Evolutionary conservation across 2,113 vertebrate genomes (phyloP), one percentile per base, ranked within the genome.

Genomic region (Colossoma macropomum): DNA sequence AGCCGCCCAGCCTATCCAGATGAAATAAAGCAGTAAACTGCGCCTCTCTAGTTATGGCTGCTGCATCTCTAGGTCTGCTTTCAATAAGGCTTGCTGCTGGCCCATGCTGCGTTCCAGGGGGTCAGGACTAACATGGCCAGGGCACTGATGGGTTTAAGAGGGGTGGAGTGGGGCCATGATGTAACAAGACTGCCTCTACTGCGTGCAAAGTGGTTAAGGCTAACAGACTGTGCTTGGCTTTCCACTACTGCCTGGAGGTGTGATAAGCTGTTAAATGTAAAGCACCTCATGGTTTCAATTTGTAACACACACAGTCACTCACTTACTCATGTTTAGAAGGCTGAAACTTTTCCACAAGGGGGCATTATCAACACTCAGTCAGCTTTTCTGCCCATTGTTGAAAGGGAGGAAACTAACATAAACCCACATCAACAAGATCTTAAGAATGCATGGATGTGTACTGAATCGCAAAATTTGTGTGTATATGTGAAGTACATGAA

Each of bases 31-130:
- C 85, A 28, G 84, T 84, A 89, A 90, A 93, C 89, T 85, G 85
- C 56, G 81, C 80, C 86, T 89, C 79, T 82, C 86, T 21, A 75
- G 84, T 80, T 86, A 87, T 86, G 90, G 86, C 68, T 84, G 81
- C 80, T 89, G 80, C 80, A 91, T 88, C 63, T 89, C 74, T 83
- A 80, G 88, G 95, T 90, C 86, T 95, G 90, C 81, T 95, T 95
- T 89, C 89, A 96, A 93, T 94, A 93, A 95, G 87, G 71, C 34
- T 75, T 59, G 21, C 32, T 89, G 70, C 82, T 85, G 80, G 89
- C 89, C 77, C 68, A 62, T 66, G 83, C 30, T n/a, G 41, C 90
- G 75, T 86, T 75, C 4, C 65, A 75, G 89, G 85, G 89, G 92
- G 90, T 93, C 78, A 74, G 66, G 87, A 83, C 78, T 19, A 76